These are phyloP conservation scores for Mixornis gularis DNA, from an alignment of 2,113 vertebrate genomes.

Conservation along the genomic window DNA sequence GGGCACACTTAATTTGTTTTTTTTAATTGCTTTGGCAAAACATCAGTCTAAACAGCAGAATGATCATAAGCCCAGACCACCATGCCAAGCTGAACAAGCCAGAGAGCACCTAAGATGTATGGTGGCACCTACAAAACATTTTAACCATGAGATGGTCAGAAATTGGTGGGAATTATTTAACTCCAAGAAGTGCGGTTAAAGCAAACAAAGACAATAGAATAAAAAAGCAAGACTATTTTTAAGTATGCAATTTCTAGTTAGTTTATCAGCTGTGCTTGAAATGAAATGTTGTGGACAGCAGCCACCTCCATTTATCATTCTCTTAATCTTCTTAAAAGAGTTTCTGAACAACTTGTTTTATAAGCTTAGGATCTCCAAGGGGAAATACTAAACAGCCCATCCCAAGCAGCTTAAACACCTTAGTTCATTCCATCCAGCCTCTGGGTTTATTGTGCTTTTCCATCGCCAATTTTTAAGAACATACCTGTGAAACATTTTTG, in stretches of 20 bases:
- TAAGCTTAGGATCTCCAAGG: background rate
- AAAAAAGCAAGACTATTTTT: background rate
- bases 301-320: background rate
- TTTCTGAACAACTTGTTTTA: background rate
- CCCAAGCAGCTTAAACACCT: background rate
- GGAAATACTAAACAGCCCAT: background rate
- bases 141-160: background rate
- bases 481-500: conserved; percentile 38
- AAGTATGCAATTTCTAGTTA: background rate
- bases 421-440: background rate
- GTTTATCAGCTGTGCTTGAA: background rate
- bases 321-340: background rate
- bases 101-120: background rate
- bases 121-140: background rate
- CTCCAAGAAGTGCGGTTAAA: background rate
- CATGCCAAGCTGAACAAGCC: background rate
- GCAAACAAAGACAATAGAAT: background rate
- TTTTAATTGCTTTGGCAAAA: background rate
- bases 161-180: background rate
- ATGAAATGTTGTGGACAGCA: background rate
- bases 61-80: background rate
- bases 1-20: background rate
- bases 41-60: background rate
- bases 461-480: background rate
- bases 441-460: background rate